Percentiles rank a stretch among this genome's conserved stretches.
These are phyloP conservation scores for Thripadectes ignobilis DNA, from an alignment of 2,797 vertebrate genomes.

Conservation along the genomic window DNA sequence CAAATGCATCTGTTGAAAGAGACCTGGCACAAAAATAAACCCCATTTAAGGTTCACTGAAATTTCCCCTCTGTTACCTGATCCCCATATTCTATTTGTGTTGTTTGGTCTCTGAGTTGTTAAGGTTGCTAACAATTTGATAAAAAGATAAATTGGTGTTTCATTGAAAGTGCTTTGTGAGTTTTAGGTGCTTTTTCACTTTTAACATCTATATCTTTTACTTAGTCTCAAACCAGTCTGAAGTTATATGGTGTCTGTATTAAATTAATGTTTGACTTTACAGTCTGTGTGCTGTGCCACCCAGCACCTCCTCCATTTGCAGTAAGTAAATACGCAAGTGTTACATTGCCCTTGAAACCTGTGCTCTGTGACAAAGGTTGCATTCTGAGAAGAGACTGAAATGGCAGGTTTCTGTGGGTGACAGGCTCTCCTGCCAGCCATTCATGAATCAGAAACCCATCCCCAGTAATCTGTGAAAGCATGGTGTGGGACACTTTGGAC, in stretches of 20 bases:
- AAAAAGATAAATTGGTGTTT: neutral
- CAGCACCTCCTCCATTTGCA: slow-evolving; percentile 44
- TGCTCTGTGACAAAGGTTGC: slow-evolving; percentile 61
- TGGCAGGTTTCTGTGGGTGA: slow-evolving; percentile 43
- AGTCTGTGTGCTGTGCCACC: neutral
- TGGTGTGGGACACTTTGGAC: slow-evolving; percentile 15
- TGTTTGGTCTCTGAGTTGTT: neutral
- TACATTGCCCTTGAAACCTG: slow-evolving; percentile 70
- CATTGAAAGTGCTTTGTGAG: neutral
- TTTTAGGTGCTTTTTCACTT: slow-evolving; percentile 60
- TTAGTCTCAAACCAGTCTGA: neutral
- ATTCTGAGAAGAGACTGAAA: neutral
- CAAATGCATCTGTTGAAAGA: neutral
- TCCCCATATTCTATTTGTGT: neutral
- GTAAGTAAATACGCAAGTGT: slow-evolving; percentile 71
- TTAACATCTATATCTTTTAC: neutral
- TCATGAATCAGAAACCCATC: slow-evolving; percentile 65
- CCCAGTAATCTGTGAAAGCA: slow-evolving; percentile 6
- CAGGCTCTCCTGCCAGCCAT: neutral
- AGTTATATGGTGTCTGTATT: neutral
- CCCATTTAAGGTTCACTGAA: neutral
- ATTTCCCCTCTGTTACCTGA: neutral
- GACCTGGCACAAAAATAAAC: neutral
- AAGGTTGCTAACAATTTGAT: neutral
- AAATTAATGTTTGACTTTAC: slow-evolving; percentile 16